phyloP scores from a whole-genome alignment of 2,797 vertebrate genomes.

The Linurgus olivaceus region DNA sequence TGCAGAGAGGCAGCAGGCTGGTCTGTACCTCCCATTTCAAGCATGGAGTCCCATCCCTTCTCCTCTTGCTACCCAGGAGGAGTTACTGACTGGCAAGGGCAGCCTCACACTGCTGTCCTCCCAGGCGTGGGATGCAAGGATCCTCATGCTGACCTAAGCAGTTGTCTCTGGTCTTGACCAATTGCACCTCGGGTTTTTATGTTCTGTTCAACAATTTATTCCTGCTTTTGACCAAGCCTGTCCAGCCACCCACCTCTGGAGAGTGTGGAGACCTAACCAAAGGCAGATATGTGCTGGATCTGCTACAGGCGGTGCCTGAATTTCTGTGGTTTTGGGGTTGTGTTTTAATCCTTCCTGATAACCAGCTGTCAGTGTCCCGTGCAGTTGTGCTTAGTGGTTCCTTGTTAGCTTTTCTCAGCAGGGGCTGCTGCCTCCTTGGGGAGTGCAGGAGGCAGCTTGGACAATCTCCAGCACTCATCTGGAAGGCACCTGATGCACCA shows the following conservation, averaged over 20 bases:
- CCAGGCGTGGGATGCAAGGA: fast-evolving
- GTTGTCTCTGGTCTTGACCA: background rate
- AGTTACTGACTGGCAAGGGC: background rate
- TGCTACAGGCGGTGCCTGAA: background rate
- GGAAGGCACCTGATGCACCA: background rate
- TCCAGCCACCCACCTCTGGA: background rate
- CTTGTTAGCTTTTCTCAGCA: constrained; percentile 15
- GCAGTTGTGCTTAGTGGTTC: background rate
- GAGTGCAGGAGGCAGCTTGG: background rate
- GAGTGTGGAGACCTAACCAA: background rate
- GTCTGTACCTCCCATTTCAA: background rate
- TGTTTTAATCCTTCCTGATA: constrained; percentile 6
- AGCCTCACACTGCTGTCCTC: fast-evolving
- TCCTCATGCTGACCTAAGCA: background rate
- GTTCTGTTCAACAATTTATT: background rate
- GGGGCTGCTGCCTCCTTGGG: background rate
- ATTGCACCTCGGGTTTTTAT: background rate
- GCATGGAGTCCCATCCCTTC: fast-evolving
- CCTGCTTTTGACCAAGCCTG: background rate
- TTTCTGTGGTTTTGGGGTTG: background rate
- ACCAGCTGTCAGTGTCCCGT: background rate
- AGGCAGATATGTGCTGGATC: background rate
- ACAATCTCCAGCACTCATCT: background rate
- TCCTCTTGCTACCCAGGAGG: background rate
- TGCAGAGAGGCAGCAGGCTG: background rate